Evolutionary conservation across 2,797 vertebrate species (phyloP), one percentile per base, ranked within the genome.

Genomic region (Rhinogobio ventralis): DNA sequence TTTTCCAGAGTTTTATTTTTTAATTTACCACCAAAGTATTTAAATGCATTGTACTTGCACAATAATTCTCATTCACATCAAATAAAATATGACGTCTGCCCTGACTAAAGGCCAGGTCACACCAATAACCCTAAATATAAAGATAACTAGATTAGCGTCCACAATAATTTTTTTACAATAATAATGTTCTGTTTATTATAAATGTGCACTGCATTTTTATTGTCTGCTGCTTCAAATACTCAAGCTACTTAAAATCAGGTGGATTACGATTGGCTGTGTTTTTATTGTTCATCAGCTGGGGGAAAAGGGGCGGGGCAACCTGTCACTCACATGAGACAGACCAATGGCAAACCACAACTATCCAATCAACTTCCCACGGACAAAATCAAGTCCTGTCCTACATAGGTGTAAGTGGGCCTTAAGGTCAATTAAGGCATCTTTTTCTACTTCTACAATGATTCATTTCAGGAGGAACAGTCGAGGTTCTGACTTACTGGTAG

Each of bases 401-500:
- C 25, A 15, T 7, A 28, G 49, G 19, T 14, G 28, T 36, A 28
- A 55, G 51, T 11, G 0, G 28, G 10, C 19, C 17, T 30, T 6
- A 13, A 73, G 17, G 10, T 45, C 39, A 17, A 30, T 9, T 30
- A 19, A 28, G 33, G 57, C 71, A 71, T 73, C 69, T 23, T 55
- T 33, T 76, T 81, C 36, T 19, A 68, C n/a, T 55, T 25, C 13
- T 30, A 30, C 67, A 66, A 33, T 4, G 23, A 28, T 36, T 55
- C 19, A 46, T 79, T 74, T 36, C 42, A 55, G n/a, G 25, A 85
- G 30, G 28, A 19, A 78, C 45, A 6, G 11, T 62, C 42, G 46
- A 57, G 45, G 42, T 68, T 86, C 51, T 57, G 84, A 49, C 64
- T 42, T 7, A 9, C 23, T 30, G 67, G 30, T 79, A 49, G 83